phyloP scores from a whole-genome alignment of 2,797 vertebrate species.

The Aselliscus stoliczkanus region DNA sequence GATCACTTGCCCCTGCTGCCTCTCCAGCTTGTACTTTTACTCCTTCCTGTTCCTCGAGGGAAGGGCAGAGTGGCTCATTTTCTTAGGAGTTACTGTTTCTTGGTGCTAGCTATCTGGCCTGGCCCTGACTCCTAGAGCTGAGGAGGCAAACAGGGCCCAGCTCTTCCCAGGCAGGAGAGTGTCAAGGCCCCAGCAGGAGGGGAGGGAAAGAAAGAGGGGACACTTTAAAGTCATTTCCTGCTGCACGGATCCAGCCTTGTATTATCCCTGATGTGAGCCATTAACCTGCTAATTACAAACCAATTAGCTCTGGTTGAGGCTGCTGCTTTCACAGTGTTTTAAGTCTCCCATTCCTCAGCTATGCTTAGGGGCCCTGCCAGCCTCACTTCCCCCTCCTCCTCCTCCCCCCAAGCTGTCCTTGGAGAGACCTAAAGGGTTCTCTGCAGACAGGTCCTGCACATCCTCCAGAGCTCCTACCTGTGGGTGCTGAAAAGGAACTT shows the following conservation, averaged over 20 bases:
- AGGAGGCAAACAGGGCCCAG: background rate
- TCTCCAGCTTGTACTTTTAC: background rate
- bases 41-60: background rate
- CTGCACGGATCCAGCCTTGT: background rate
- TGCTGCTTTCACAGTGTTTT: background rate
- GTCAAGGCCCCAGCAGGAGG: background rate
- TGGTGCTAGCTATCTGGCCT: background rate
- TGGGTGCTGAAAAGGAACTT: background rate
- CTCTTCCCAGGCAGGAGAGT: background rate
- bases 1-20: no score
- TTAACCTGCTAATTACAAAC: slow-evolving; percentile 47
- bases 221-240: background rate
- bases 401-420: background rate
- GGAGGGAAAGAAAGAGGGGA: background rate
- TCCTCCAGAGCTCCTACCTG: background rate
- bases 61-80: background rate
- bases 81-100: background rate
- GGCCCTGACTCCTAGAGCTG: background rate
- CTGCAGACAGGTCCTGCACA: background rate
- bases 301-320: background rate
- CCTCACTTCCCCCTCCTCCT: background rate
- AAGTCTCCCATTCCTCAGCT: background rate
- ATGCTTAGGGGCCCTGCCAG: background rate
- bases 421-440: background rate
- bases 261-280: slow-evolving; percentile 4